A percentile compares a stretch with the other conserved stretches of the same genome.
These are phyloP conservation scores for Tauraco erythrolophus DNA, from an alignment of 2,113 vertebrate species.

Conservation along the genomic window DNA sequence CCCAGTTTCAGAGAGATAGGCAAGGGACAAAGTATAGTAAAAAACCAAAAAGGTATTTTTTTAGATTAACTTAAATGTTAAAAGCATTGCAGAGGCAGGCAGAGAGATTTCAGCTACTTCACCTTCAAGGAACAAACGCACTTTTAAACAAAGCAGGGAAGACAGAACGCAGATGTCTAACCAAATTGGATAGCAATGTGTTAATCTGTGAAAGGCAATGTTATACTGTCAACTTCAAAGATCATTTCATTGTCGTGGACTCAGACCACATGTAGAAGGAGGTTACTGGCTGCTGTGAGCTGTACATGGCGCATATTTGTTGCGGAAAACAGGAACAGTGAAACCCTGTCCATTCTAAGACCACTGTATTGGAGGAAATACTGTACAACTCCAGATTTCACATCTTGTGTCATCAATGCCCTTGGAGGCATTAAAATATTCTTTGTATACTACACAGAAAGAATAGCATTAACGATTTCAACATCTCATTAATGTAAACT, in stretches of 20 bases:
- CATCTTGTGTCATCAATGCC: neutral
- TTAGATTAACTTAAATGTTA: neutral
- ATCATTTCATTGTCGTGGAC: neutral
- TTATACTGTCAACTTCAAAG: neutral
- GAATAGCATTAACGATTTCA: neutral
- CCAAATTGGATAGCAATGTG: neutral
- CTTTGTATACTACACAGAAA: neutral
- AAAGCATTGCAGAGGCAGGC: neutral
- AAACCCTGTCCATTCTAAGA: neutral
- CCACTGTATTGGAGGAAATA: neutral
- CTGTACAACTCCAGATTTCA: neutral
- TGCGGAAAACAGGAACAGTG: neutral
- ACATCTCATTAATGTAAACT: neutral
- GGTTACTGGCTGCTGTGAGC: neutral
- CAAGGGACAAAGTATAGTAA: neutral
- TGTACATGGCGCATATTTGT: neutral
- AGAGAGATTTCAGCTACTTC: neutral
- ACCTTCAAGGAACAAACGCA: neutral
- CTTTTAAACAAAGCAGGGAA: neutral
- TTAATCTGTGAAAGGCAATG: neutral
- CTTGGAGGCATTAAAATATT: neutral
- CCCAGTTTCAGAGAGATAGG: neutral
- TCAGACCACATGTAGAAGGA: fast-evolving
- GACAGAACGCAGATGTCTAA: neutral
- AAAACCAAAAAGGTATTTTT: neutral